Conservation (phyloP, 2,797 vertebrate species). For the Sebastes itinus region DNA sequence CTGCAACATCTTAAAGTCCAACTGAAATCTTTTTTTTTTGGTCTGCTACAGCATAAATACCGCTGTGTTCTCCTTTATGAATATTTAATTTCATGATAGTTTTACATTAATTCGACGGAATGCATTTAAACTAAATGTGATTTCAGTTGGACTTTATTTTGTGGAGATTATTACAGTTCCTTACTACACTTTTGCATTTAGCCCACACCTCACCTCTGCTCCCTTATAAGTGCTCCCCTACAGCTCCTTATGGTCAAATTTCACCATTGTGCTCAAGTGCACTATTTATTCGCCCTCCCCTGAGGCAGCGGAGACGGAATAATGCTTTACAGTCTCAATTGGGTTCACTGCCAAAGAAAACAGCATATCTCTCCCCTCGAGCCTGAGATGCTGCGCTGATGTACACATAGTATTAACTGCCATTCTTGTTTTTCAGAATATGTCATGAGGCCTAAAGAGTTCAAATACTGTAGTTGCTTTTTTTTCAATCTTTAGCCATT, state of each 20-base stretch:
- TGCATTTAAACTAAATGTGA: neutral
- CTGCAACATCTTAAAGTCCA: neutral
- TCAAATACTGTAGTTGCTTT: slow-evolving; percentile 6
- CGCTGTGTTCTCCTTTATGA: neutral
- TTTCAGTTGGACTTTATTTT: neutral
- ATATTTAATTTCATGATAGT: neutral
- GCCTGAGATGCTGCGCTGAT: slow-evolving; percentile 39
- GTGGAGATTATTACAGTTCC: neutral
- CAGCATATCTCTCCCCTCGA: slow-evolving; percentile 48
- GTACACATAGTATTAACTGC: neutral
- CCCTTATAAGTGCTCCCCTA: slow-evolving; percentile 18
- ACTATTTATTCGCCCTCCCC: slow-evolving; percentile 51
- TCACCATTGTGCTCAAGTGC: slow-evolving; percentile 47
- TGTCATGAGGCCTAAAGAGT: neutral
- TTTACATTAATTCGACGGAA: neutral
- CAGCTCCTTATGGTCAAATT: slow-evolving; percentile 44
- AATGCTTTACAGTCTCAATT: slow-evolving; percentile 47
- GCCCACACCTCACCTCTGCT: neutral
- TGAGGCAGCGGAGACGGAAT: slow-evolving; percentile 47
- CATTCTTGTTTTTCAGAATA: slow-evolving; percentile 1
- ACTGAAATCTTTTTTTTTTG: neutral
- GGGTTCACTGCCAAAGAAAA: slow-evolving; percentile 70
- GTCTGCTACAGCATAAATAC: neutral
- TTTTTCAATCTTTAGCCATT: slow-evolving; percentile 1
- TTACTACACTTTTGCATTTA: neutral